Conservation (phyloP, 2,888 invertebrate genomes). For the Polydrusus cervinus region DNA sequence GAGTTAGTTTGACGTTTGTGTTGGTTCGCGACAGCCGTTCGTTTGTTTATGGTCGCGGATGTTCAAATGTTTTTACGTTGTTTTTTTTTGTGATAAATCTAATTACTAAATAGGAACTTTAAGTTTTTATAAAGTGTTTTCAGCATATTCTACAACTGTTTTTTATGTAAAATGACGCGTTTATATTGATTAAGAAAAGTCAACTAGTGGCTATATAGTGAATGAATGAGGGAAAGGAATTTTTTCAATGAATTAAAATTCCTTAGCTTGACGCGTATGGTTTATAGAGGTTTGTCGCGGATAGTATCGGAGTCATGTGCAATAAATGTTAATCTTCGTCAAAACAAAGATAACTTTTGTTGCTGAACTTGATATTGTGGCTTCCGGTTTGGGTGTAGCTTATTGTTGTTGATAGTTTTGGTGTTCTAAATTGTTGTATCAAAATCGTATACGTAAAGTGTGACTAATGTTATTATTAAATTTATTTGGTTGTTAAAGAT, state of each 20-base stretch:
- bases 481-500: no score
- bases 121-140: no score
- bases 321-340: constrained; percentile 9
- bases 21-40: constrained; percentile 30
- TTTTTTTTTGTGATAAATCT: neutral
- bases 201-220: neutral
- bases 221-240: constrained; percentile 29
- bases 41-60: neutral
- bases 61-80: no score
- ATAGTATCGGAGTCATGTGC: constrained; percentile 2
- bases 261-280: neutral
- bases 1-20: constrained; percentile 40
- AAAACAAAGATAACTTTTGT: constrained; percentile 24
- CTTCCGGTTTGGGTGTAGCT: neutral
- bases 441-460: neutral
- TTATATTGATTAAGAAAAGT: neutral
- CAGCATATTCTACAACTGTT: no score
- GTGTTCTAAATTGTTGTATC: neutral
- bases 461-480: constrained; percentile 1
- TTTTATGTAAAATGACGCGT: neutral
- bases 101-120: neutral
- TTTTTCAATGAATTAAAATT: constrained; percentile 22
- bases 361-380: neutral
- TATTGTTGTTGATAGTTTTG: constrained; percentile 7
- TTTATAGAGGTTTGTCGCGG: constrained; percentile 3